Evolutionary conservation across 2,113 vertebrate species (phyloP), one percentile per base, ranked within the genome.

Genomic region (Sigmodon hispidus): DNA sequence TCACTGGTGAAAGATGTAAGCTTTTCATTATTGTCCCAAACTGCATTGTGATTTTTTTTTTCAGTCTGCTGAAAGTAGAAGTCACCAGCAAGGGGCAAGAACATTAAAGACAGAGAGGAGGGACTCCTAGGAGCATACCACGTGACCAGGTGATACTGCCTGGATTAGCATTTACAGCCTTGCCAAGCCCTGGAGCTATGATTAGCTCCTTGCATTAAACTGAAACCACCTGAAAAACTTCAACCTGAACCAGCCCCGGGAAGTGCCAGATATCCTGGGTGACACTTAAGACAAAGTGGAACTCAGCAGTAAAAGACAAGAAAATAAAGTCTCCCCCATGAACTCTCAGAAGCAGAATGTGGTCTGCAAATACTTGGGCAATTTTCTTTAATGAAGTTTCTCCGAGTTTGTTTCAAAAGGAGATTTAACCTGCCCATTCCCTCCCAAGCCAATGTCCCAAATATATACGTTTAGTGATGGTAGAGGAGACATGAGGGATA

Each of bases 141-240:
- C 96, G 97, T 93, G 96, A 98, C 96, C 48, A 3, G 96, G 97
- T 98, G 98, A 98, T 97, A 98, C 93, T 97, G 97, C 97, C 98
- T 96, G 98, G 98, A 98, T 98, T 98, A 98, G 97, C 98, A 96
- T 98, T 98, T 98, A 98, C 96, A 97, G 96, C 97, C 94, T 85
- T 96, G 95, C 96, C 94, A 98, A 97, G 97, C 98, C 98, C 98
- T 97, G 97, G 85, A 98, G 98, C 98, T 98, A 98, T 98, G 98
- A 98, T 98, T 98, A 98, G 97, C 98, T 98, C 97, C 93, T 94
- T 98, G 96, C 98, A 98, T 98, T 98, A 98, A 98, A 98, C 98
- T 94, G 98, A 98, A 98, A 98, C 98, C 98, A 98, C 98, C 98
- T 98, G 97, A 96, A 97, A 98, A 98, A 97, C 97, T 97, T 98